Percentiles rank a stretch among this genome's conserved stretches.
phyloP scores from a whole-genome alignment of 2,888 invertebrate species.

The Autographa gamma region DNA sequence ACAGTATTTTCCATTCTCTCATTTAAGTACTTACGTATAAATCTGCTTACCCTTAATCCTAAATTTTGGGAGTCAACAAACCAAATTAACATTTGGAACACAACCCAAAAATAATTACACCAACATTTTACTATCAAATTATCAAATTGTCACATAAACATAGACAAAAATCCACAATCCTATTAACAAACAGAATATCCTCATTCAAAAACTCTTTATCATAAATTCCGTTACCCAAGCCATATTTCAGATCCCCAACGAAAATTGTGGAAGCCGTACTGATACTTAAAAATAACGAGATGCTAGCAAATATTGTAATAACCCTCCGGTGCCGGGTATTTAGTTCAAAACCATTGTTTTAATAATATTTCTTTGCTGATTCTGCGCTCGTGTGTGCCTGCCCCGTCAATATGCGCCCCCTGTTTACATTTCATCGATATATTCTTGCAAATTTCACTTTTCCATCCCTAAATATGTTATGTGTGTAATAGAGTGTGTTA shows the following conservation, averaged over 20 bases:
- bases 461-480: constrained; percentile 77
- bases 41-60: background rate
- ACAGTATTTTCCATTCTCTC: background rate
- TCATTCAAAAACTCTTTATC: constrained; percentile 60
- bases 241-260: constrained; percentile 57
- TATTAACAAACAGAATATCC: constrained; percentile 57
- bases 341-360: constrained; percentile 78
- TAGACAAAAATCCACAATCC: constrained; percentile 46
- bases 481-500: constrained; percentile 78
- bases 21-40: background rate
- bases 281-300: constrained; percentile 89
- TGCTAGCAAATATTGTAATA: constrained; percentile 88
- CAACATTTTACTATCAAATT: constrained; percentile 13
- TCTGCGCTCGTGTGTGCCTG: constrained; percentile 57
- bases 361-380: constrained; percentile 81
- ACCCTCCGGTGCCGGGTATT: constrained; percentile 71
- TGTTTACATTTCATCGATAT: constrained; percentile 81
- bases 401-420: constrained; percentile 69
- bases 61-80: background rate
- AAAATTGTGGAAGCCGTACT: constrained; percentile 79
- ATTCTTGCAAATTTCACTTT: constrained; percentile 73
- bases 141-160: constrained; percentile 38
- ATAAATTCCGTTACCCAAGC: constrained; percentile 55
- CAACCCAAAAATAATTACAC: background rate
- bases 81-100: constrained; percentile 2